Conservation (phyloP, 2,888 invertebrate genomes). For the Eledona agricola region DNA sequence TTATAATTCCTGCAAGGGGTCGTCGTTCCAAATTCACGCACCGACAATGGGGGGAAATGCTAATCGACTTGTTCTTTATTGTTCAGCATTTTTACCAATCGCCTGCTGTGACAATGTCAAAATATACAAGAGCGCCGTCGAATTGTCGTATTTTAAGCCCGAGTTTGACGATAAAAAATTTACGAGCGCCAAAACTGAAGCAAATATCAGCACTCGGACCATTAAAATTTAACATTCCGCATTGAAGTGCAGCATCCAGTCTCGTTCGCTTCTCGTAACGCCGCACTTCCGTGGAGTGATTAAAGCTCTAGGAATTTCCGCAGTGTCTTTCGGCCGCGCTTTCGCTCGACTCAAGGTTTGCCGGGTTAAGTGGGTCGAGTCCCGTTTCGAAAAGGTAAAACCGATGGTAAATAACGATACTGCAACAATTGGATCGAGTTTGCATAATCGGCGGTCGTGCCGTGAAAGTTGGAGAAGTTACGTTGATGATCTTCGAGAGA, state of each 20-base stretch:
- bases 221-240: background rate
- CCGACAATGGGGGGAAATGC: no score
- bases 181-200: conserved; percentile 11
- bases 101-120: no score
- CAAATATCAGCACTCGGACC: background rate
- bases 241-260: conserved; percentile 4
- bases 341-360: conserved; percentile 4
- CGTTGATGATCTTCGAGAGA: no score
- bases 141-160: no score
- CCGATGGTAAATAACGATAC: background rate
- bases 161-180: conserved; percentile 15
- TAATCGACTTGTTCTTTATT: no score
- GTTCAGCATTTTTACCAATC: no score
- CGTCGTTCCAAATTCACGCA: no score
- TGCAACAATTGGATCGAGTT: background rate
- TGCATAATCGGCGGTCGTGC: conserved; percentile 2
- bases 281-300: background rate
- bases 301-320: conserved; percentile 7
- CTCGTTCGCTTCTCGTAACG: conserved; percentile 3
- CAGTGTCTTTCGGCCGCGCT: background rate
- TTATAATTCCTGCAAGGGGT: conserved; percentile 3
- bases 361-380: background rate
- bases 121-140: no score
- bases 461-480: conserved; percentile 8
- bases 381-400: background rate